Percentiles rank a stretch among this genome's conserved stretches.
Evolutionary conservation across 2,113 vertebrate genomes (phyloP).

Genomic region (Tylochromis polylepis): DNA sequence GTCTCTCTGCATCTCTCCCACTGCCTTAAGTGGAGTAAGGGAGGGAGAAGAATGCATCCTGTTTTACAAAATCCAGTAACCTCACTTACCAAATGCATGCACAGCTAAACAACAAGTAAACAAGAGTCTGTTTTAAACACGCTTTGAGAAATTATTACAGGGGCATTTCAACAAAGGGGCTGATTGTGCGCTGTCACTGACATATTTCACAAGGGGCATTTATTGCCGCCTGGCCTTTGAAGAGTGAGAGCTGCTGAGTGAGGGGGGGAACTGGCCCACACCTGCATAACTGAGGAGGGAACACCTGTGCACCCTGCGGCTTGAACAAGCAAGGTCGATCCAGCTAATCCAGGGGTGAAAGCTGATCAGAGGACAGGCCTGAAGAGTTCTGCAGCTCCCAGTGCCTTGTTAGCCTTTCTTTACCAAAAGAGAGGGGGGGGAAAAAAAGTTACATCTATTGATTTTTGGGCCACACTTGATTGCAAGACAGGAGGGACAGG

Average conservation of each 20-base stretch:
- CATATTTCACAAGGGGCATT: slow-evolving; percentile 66
- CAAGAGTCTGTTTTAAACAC: slow-evolving; percentile 16
- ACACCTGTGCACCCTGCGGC: slow-evolving; percentile 76
- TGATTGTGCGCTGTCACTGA: slow-evolving; percentile 53
- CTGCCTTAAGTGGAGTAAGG: not conserved
- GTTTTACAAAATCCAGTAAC: slow-evolving; percentile 24
- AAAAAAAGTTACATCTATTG: slow-evolving; percentile 40
- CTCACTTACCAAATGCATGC: not conserved
- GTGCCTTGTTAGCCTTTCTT: slow-evolving; percentile 46
- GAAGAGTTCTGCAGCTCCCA: slow-evolving; percentile 38
- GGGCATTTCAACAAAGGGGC: slow-evolving; percentile 40
- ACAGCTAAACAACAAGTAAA: slow-evolving; percentile 33
- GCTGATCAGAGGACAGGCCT: slow-evolving; percentile 63
- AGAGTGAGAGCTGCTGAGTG: slow-evolving; percentile 62
- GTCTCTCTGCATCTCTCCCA: slow-evolving; percentile 17
- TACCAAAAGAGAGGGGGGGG: not conserved
- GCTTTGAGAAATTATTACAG: slow-evolving; percentile 41
- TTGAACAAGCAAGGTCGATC: slow-evolving; percentile 49
- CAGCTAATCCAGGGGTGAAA: slow-evolving; percentile 59
- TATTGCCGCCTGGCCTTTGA: slow-evolving; percentile 62
- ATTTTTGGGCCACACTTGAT: slow-evolving; percentile 36
- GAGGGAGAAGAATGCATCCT: not conserved
- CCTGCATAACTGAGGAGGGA: slow-evolving; percentile 70
- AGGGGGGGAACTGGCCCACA: slow-evolving; percentile 59
- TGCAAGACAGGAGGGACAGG: slow-evolving; percentile 20